Percentiles rank a stretch among this genome's conserved stretches.
phyloP scores from a whole-genome alignment of 1,140 invertebrate species.

The Chionoecetes opilio region DNA sequence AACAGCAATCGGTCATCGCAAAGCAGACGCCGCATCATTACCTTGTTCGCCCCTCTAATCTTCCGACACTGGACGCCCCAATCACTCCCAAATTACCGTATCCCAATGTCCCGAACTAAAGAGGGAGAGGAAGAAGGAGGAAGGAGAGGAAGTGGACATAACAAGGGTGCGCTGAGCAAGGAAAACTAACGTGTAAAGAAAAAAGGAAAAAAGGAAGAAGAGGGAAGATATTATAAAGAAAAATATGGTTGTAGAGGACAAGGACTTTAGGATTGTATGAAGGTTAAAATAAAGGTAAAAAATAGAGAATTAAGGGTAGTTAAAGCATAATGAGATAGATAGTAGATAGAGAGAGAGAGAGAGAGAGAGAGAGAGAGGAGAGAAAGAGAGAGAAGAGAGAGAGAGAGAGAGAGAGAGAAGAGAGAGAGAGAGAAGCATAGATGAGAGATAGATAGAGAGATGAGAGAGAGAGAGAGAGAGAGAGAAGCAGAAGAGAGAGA shows the following conservation, averaged over 20 bases:
- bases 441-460: no score
- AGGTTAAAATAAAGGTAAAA: not conserved
- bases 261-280: not conserved
- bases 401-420: not conserved
- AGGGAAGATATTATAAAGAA: not conserved
- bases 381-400: not conserved
- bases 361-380: not conserved
- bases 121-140: conserved; percentile 34
- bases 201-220: not conserved
- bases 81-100: conserved; percentile 66
- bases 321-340: not conserved
- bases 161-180: not conserved
- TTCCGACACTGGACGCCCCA: conserved; percentile 57
- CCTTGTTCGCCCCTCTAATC: conserved; percentile 38
- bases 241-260: not conserved
- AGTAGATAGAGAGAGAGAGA: not conserved
- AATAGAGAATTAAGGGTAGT: not conserved
- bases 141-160: conserved; percentile 3
- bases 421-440: not conserved
- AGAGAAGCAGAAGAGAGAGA: no score
- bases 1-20: conserved; percentile 63
- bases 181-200: not conserved
- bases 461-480: no score
- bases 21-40: conserved; percentile 56
- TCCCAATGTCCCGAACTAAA: conserved; percentile 53